Evolutionary conservation across 1,140 invertebrate species (phyloP).

Genomic region (Drosophila suzukii): DNA sequence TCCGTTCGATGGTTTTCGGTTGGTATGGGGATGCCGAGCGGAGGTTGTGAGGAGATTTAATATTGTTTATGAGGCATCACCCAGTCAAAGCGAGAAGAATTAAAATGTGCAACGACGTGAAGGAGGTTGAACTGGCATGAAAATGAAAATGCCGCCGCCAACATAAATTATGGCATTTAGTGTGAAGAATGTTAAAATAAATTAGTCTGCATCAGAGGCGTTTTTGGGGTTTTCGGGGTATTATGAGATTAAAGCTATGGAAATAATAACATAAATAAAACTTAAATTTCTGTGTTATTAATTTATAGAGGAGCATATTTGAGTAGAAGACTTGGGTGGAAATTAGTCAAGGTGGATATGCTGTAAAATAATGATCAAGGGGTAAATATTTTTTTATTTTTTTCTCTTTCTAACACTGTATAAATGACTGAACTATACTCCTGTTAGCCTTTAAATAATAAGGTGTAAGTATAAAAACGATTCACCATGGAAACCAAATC

Average conservation of each 20-base stretch:
- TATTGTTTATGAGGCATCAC: conserved; percentile 79
- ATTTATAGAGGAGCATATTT: conserved; percentile 1
- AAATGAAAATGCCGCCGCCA: conserved; percentile 50
- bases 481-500: conserved; percentile 18
- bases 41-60: conserved; percentile 61
- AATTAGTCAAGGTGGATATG: conserved; percentile 17
- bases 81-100: conserved; percentile 64
- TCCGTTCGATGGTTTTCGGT: conserved; percentile 7
- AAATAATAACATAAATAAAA: conserved; percentile 49
- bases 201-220: conserved; percentile 42
- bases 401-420: too few relatives aligned
- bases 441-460: not conserved
- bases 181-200: conserved; percentile 66
- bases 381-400: not conserved
- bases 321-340: too few relatives aligned
- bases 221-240: conserved; percentile 22
- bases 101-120: conserved; percentile 56
- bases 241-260: conserved; percentile 30
- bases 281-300: conserved; percentile 33
- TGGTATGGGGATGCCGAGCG: not conserved
- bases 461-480: not conserved
- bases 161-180: conserved; percentile 78
- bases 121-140: conserved; percentile 41
- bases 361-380: not conserved
- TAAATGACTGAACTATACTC: too few relatives aligned